These are phyloP conservation scores for Bacillus rossius DNA, from an alignment of 1,140 invertebrate genomes.

Conservation along the genomic window DNA sequence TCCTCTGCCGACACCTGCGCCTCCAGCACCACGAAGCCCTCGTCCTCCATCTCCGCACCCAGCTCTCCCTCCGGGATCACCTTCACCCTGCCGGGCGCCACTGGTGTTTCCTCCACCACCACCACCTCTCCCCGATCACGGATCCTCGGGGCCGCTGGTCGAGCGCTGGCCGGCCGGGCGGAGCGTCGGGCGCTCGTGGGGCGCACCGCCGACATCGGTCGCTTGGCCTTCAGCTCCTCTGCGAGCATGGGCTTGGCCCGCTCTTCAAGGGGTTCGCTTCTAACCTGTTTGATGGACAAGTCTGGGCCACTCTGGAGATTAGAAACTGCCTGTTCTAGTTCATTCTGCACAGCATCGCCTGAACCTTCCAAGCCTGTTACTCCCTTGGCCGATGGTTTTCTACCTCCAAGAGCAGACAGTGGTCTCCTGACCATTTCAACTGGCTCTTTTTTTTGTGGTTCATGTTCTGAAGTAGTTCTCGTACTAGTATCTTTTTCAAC, in stretches of 20 bases:
- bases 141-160: constrained; percentile 68
- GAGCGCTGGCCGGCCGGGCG: constrained; percentile 65
- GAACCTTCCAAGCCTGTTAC: too few relatives aligned
- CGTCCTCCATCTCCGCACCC: constrained; percentile 39
- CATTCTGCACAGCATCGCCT: too few relatives aligned
- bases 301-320: too few relatives aligned
- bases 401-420: neutral
- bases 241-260: neutral
- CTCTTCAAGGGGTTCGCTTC: neutral
- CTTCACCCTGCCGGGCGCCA: constrained; percentile 30
- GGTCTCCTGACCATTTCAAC: constrained; percentile 8
- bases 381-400: too few relatives aligned
- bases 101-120: constrained; percentile 36
- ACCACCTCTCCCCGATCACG: constrained; percentile 48
- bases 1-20: constrained; percentile 20
- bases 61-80: constrained; percentile 21
- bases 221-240: too few relatives aligned
- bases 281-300: neutral
- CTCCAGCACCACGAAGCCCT: constrained; percentile 49
- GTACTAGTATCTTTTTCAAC: constrained; percentile 9
- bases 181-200: constrained; percentile 29
- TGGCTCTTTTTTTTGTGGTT: constrained; percentile 12
- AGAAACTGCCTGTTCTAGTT: too few relatives aligned
- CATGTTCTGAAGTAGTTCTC: constrained; percentile 6
- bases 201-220: neutral